Evolutionary conservation across 35 echinoderm and acorn worm species (phyloP), one percentile per base, ranked within the genome.

Genomic region (Apostichopus japonicus): DNA sequence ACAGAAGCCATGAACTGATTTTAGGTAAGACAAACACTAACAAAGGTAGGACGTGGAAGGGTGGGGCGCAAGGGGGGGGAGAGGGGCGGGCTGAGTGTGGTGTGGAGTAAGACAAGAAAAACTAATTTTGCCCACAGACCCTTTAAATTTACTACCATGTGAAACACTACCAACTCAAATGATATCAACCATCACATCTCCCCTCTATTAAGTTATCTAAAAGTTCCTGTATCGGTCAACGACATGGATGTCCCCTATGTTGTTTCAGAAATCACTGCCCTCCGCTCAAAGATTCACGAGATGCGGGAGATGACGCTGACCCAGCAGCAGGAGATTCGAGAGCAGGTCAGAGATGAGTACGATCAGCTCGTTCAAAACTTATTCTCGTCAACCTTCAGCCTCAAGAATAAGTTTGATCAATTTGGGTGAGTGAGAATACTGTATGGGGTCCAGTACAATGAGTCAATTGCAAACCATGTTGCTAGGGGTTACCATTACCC

Each of bases 1-100:
- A 99, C 86, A 94, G 92, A 65, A 99, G 97, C 59, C 95, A 99
- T 94, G 95, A 99, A 54, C 93, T 99, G 55, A 94, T 98, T 44
- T 80, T 98, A 33, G 97, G 97, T 99, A 87, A 98, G 70, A 67
- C 4, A 25, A 44, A 44, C 33, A 44, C 33, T 44, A 44, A 44
- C 33, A 44, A 4, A 44, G 3, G 33, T 44, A 44, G 33, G 33
- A 44, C 4, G 33, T 44, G 33, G 33, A 44, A 44, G 2, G 33
- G 33, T 44, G 33, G 33, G 33, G 33, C 33, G 4, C 3, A n/a
- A n/a, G 33, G 33, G 2, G 2, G 0, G 33, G 33, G 33, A 0
- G 27, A 1, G 33, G 33, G 33, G 33, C 0, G 33, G 1, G 33
- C 33, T 44, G 33, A 44, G 0, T 44, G 33, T 44, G 33, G 33